Evolutionary conservation across 2,113 vertebrate genomes (phyloP).

Genomic region (Tragelaphus imberbis): DNA sequence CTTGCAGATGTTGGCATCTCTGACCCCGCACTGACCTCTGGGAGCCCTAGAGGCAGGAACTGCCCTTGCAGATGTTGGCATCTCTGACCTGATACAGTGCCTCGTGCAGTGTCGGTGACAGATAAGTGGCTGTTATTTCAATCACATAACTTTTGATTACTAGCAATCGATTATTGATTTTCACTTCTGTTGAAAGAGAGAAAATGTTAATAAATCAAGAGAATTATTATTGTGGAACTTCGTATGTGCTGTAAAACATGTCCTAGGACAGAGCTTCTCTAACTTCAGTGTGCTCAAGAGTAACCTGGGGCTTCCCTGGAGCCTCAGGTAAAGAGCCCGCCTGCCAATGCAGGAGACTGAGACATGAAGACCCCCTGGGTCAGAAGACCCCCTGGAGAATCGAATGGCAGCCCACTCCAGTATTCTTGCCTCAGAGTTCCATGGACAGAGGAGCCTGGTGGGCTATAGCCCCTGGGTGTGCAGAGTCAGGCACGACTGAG

Average conservation of each 20-base stretch:
- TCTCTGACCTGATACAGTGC: too few relatives aligned
- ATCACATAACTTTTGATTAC: background rate
- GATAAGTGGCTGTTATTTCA: background rate
- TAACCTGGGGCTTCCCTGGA: background rate
- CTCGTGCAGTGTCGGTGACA: rapidly evolving
- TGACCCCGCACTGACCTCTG: too few relatives aligned
- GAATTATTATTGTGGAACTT: background rate
- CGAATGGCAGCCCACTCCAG: background rate
- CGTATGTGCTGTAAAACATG: background rate
- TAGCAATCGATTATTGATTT: background rate
- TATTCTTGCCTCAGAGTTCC: background rate
- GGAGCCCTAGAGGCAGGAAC: background rate
- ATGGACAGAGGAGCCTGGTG: background rate
- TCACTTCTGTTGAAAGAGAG: background rate
- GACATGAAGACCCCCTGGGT: background rate
- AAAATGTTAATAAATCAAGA: background rate
- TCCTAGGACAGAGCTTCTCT: background rate
- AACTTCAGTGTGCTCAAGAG: rapidly evolving
- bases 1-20: too few relatives aligned
- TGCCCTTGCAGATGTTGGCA: too few relatives aligned
- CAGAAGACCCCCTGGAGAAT: background rate
- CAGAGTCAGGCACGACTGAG: background rate
- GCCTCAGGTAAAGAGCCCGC: background rate
- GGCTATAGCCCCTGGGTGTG: background rate
- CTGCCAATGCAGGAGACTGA: too few relatives aligned